Evolutionary conservation across 2,113 vertebrate species (phyloP).

Genomic region (Trachemys scripta): DNA sequence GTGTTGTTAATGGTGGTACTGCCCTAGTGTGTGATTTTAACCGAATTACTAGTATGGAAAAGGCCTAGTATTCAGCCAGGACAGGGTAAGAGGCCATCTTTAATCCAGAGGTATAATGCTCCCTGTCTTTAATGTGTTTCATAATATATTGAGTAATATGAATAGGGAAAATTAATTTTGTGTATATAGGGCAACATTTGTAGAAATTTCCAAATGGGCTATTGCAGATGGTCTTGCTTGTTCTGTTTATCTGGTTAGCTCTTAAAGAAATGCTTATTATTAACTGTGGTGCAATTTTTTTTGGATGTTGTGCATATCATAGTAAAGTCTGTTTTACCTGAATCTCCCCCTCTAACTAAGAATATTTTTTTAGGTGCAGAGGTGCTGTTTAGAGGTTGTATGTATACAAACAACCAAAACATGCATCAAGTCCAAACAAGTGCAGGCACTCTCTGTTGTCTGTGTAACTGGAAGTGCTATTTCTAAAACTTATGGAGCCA

Average conservation of each 20-base stretch:
- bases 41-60: not conserved
- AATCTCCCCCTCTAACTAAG: accelerated
- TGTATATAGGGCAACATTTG: not conserved
- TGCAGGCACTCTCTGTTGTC: accelerated
- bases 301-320: not conserved
- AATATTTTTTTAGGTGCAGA: not conserved
- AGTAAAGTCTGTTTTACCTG: not conserved
- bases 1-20: not conserved
- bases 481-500: not conserved
- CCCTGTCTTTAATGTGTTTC: accelerated
- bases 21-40: not conserved
- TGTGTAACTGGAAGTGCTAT: not conserved
- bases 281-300: not conserved
- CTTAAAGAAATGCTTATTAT: not conserved
- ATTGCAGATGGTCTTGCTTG: not conserved
- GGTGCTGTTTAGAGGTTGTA: not conserved
- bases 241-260: not conserved
- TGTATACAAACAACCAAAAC: not conserved
- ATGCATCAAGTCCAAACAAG: not conserved
- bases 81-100: not conserved
- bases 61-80: not conserved
- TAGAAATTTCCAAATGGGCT: not conserved
- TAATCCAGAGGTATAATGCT: not conserved
- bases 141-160: not conserved
- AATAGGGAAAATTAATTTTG: not conserved